Base-by-base conservation (phyloP, 2,888 invertebrate genomes). In the Heteropelma amictum region DNA sequence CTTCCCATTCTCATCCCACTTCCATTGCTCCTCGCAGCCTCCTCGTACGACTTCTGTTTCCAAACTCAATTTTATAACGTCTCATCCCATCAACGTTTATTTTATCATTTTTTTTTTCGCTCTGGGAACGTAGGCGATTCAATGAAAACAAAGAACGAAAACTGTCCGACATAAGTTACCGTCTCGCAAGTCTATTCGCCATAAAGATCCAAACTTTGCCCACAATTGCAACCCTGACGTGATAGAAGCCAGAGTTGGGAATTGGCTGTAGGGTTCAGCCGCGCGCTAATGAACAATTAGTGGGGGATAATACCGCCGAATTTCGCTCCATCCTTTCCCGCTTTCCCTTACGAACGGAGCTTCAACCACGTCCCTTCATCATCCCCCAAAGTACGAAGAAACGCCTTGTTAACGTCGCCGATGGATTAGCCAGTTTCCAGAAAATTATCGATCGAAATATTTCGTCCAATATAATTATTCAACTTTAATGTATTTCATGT, bases 261-360 rank as follows among this genome's bases (percentile, higher is more conserved):
- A 21, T 49, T 72, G 19, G 17, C 30, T 19, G 49, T 17, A 7
- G 26, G 21, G 7, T 26, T 56, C 33, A 35, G 33, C 49, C 60
- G 68, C 70, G 65, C 61, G 65, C 60, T 73, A 47, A 33, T 8
- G 28, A 71, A 81, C 80, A 79, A 80, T 80, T 80, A 81, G 78
- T 75, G 40, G 38, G 33, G 68, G 65, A 77, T 77, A 79, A 80
- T 78, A 63, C 75, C 68, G 33, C 58, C 67, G 69, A 79, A 78
- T 79, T 74, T 73, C 65, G 79, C 77, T 33, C 60, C 38, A 47
- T 21, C 63, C 47, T 12, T 5, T 19, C 21, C 33, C 26, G 21
- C 33, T 19, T 14, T 3, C 47, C 19, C 33, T 28, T 30, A 38
- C 7, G 5, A 17, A 19, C 49, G 19, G 30, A 8, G 40, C 70